Evolutionary conservation across 1,140 invertebrate genomes (phyloP).

Genomic region (Drosophila sp.): DNA sequence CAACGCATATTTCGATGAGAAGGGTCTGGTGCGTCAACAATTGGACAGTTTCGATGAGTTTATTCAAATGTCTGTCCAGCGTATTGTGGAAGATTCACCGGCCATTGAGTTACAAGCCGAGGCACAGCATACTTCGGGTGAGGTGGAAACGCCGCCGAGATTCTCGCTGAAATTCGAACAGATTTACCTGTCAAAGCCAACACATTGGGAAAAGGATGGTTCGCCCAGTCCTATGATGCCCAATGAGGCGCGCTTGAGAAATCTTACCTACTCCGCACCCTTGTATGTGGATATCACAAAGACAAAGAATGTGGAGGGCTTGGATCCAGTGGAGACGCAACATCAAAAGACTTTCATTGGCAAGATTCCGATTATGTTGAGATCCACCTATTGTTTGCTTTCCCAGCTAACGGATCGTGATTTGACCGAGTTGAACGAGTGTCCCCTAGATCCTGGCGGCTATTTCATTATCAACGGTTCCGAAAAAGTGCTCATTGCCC

Average conservation of each 20-base stretch:
- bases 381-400: constrained; percentile 97
- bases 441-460: constrained; percentile 98
- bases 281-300: constrained; percentile 99
- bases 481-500: constrained; percentile 98
- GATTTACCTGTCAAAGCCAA: constrained; percentile 99
- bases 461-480: constrained; percentile 99
- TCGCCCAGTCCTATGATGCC: constrained; percentile 99
- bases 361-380: constrained; percentile 99
- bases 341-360: constrained; percentile 99
- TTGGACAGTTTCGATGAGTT: constrained; percentile 99
- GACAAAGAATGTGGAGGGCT: constrained; percentile 94
- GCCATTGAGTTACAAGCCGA: constrained; percentile 98
- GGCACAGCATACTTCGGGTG: constrained; percentile 96
- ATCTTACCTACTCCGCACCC: constrained; percentile 97
- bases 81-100: constrained; percentile 99
- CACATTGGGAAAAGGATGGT: constrained; percentile 99
- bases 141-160: constrained; percentile 95
- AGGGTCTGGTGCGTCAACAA: constrained; percentile 99
- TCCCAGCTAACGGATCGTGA: constrained; percentile 98
- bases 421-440: constrained; percentile 99
- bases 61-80: constrained; percentile 99
- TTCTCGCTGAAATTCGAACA: constrained; percentile 99
- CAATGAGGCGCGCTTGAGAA: constrained; percentile 96
- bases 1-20: constrained; percentile 99
- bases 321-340: constrained; percentile 95